These are phyloP conservation scores for Pharmacophagus antenor DNA, from an alignment of 2,888 invertebrate genomes.

Conservation along the genomic window DNA sequence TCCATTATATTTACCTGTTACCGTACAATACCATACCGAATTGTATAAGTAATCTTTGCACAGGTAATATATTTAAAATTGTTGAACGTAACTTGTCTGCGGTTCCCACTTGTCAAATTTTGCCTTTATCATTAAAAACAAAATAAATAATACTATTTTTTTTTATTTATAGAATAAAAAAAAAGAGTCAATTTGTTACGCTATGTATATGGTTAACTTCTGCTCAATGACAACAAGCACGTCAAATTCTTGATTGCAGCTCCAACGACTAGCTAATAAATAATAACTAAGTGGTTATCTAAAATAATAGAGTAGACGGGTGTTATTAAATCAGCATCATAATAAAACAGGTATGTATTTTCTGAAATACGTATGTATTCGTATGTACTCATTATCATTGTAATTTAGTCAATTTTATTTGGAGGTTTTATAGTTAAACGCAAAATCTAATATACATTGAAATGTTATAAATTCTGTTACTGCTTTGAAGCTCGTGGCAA, in stretches of 20 bases:
- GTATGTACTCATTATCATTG: not conserved
- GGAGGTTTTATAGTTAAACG: not conserved
- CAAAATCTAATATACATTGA: no score
- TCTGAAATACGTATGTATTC: not conserved
- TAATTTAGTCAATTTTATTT: not conserved
- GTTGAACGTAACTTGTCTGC: not conserved
- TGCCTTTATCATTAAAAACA: not conserved
- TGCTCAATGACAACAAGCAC: conserved; percentile 26
- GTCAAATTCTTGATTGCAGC: conserved; percentile 29
- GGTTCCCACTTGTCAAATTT: not conserved
- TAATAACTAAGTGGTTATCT: conserved; percentile 20
- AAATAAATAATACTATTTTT: not conserved
- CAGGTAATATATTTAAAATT: no score
- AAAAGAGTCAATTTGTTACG: conserved; percentile 13
- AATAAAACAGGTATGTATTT: conserved; percentile 2
- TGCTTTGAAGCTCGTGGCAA: no score
- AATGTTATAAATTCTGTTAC: no score
- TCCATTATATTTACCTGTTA: no score
- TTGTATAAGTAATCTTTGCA: no score
- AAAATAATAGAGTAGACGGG: conserved; percentile 20
- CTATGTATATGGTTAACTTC: conserved; percentile 17
- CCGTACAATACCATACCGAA: no score
- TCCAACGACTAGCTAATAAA: conserved; percentile 17
- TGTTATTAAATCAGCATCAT: conserved; percentile 22
- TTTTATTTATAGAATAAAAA: not conserved